phyloP scores from a whole-genome alignment of 1,140 invertebrate species.

The Anagrus nilaparvatae region DNA sequence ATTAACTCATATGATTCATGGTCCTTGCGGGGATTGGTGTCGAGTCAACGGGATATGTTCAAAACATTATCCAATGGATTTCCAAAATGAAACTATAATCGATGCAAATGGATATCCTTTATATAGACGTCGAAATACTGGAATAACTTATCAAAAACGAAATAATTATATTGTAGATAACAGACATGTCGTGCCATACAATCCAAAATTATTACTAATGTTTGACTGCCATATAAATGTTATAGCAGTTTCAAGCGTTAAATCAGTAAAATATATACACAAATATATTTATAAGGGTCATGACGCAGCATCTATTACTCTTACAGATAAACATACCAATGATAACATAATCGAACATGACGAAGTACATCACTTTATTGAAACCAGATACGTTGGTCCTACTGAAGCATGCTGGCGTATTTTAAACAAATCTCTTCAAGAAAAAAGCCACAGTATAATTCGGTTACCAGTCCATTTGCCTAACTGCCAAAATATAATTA shows the following conservation, averaged over 20 bases:
- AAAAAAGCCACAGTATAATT: slow-evolving; percentile 3
- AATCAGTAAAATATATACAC: slow-evolving; percentile 8
- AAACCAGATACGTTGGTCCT: slow-evolving; percentile 7
- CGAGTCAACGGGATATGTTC: slow-evolving; percentile 29
- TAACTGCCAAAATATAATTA: slow-evolving; percentile 1
- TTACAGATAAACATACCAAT: slow-evolving; percentile 3
- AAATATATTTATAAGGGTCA: slow-evolving; percentile 13
- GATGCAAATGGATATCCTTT: slow-evolving; percentile 25
- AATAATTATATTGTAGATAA: slow-evolving; percentile 19
- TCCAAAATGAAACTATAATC: slow-evolving; percentile 23
- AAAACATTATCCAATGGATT: slow-evolving; percentile 30
- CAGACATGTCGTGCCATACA: slow-evolving; percentile 23
- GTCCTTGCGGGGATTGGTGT: slow-evolving; percentile 24
- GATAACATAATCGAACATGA: neutral
- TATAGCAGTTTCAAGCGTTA: slow-evolving; percentile 9
- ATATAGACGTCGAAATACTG: slow-evolving; percentile 12
- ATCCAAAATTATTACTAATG: slow-evolving; percentile 8
- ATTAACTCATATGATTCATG: slow-evolving; percentile 35
- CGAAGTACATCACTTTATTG: slow-evolving; percentile 5
- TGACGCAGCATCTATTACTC: slow-evolving; percentile 8
- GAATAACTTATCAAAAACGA: slow-evolving; percentile 6
- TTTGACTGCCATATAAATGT: slow-evolving; percentile 13
- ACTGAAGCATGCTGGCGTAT: slow-evolving; percentile 5
- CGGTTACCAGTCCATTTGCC: slow-evolving; percentile 7
- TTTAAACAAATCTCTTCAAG: slow-evolving; percentile 2